Conservation (phyloP, 2,113 vertebrate species). For the Azemiops feae region DNA sequence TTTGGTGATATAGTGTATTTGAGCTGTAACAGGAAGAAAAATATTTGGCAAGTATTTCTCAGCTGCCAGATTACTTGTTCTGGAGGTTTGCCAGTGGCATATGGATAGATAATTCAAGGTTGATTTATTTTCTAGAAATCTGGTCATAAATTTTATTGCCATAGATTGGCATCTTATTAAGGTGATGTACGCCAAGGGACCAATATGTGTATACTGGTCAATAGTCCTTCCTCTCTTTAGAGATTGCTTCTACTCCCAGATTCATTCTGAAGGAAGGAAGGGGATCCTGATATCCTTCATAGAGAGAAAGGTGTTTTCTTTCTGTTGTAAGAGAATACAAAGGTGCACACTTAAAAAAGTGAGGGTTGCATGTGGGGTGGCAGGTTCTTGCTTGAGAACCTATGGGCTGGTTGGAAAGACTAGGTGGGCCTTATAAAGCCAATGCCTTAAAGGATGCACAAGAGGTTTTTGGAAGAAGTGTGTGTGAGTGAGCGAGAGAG, state of each 20-base stretch:
- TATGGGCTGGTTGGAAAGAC: neutral
- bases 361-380: neutral
- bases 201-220: neutral
- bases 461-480: neutral
- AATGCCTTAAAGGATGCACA: neutral
- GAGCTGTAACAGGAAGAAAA: neutral
- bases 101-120: neutral
- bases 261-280: neutral
- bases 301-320: neutral
- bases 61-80: neutral
- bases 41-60: neutral
- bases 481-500: no score
- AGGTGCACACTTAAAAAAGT: neutral
- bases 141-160: neutral
- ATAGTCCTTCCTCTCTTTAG: neutral
- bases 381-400: neutral
- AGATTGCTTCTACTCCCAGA: no score
- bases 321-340: neutral
- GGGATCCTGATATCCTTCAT: neutral
- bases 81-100: neutral
- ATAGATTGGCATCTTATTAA: neutral
- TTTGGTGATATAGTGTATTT: neutral
- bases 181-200: neutral
- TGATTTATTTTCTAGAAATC: neutral
- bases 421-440: neutral